These are phyloP conservation scores for Brachystomella parvula DNA, from an alignment of 1,140 invertebrate species.

Conservation along the genomic window DNA sequence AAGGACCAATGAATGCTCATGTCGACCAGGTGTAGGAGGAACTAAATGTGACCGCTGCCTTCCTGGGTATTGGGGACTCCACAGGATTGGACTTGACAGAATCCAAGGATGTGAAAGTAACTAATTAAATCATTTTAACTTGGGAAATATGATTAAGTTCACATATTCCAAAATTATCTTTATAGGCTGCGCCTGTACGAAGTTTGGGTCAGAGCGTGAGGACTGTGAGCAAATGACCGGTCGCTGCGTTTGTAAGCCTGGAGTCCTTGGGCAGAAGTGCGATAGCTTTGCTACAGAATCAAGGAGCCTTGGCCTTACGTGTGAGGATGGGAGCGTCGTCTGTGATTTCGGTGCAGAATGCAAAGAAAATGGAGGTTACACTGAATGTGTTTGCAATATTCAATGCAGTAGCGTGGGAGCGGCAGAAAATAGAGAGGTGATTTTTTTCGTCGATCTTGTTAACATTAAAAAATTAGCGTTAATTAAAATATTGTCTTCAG, in stretches of 20 bases:
- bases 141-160: not conserved
- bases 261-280: constrained; percentile 67
- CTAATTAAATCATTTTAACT: constrained; percentile 38
- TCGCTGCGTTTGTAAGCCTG: constrained; percentile 64
- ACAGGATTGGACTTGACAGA: constrained; percentile 63
- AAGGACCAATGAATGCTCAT: constrained; percentile 68
- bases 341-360: constrained; percentile 77
- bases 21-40: constrained; percentile 78
- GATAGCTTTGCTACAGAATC: constrained; percentile 58
- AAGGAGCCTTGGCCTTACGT: not conserved
- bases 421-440: not conserved
- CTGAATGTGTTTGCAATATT: constrained; percentile 52
- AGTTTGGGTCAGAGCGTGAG: constrained; percentile 63
- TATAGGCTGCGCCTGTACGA: constrained; percentile 67
- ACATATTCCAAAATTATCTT: constrained; percentile 18
- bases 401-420: constrained; percentile 4
- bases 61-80: constrained; percentile 80
- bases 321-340: constrained; percentile 51
- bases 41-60: constrained; percentile 80
- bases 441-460: not conserved
- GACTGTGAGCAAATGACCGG: constrained; percentile 81
- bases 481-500: constrained; percentile 38
- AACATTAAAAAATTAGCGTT: not conserved
- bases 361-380: constrained; percentile 57
- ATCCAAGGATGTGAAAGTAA: constrained; percentile 80